These are phyloP conservation scores for Apamea monoglypha DNA, from an alignment of 2,888 invertebrate genomes.

Conservation along the genomic window DNA sequence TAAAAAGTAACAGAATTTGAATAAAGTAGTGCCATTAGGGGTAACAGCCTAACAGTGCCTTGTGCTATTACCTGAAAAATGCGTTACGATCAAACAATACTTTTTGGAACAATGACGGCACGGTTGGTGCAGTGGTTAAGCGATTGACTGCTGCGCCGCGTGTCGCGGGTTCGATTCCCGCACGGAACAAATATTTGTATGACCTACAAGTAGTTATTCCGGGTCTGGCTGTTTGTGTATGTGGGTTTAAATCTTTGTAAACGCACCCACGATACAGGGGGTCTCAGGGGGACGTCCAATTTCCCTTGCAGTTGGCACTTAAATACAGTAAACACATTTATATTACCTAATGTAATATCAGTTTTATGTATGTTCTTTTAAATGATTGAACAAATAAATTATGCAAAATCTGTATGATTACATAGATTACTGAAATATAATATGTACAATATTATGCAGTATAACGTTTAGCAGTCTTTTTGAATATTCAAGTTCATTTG, in stretches of 20 bases:
- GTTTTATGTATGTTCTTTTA: neutral
- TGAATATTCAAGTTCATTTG: conserved; percentile 5
- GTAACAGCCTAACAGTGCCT: neutral
- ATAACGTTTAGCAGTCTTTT: neutral
- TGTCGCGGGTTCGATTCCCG: too few relatives aligned
- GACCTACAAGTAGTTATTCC: too few relatives aligned
- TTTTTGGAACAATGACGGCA: conserved; percentile 12
- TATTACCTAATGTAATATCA: conserved; percentile 15
- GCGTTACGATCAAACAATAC: neutral
- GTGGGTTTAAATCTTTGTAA: too few relatives aligned
- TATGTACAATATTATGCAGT: conserved; percentile 6
- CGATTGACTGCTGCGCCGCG: too few relatives aligned
- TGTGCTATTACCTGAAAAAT: conserved; percentile 1
- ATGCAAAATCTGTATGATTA: neutral
- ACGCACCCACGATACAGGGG: too few relatives aligned
- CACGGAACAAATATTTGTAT: too few relatives aligned
- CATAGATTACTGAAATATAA: neutral
- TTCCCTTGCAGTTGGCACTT: neutral
- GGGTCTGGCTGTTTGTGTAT: too few relatives aligned
- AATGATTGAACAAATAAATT: neutral
- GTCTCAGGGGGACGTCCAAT: too few relatives aligned
- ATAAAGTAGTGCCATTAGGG: neutral
- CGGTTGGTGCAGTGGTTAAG: too few relatives aligned
- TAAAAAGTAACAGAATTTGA: neutral
- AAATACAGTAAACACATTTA: neutral